Percentiles rank a stretch among this genome's conserved stretches.
These are phyloP conservation scores for Chelonoidis abingdonii DNA, from an alignment of 2,113 vertebrate species.

Conservation along the genomic window DNA sequence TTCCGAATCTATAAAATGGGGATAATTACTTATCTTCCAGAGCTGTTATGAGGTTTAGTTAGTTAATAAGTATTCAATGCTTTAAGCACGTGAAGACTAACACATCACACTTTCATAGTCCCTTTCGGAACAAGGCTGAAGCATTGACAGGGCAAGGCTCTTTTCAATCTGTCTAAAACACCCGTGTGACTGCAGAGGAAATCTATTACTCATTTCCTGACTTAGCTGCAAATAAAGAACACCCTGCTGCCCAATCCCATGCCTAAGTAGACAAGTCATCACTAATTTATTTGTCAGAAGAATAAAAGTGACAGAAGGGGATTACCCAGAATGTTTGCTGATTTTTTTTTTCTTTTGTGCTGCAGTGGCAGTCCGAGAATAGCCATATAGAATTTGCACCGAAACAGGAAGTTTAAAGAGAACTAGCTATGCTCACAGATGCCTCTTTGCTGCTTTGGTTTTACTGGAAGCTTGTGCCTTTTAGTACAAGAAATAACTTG, in stretches of 20 bases:
- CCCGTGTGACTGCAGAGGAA: constrained; percentile 45
- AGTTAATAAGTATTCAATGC: background rate
- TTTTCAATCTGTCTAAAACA: background rate
- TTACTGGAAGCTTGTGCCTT: constrained; percentile 3
- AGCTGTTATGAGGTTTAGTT: background rate
- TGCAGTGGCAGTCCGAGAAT: constrained; percentile 38
- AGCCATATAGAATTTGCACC: constrained; percentile 20
- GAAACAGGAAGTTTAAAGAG: constrained; percentile 40
- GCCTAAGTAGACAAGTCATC: constrained; percentile 55
- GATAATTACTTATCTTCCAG: background rate
- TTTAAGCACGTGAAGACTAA: background rate
- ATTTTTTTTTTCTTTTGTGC: background rate
- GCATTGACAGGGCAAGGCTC: background rate
- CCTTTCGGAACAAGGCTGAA: background rate
- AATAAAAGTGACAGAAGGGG: constrained; percentile 65
- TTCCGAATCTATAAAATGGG: background rate
- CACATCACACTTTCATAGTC: background rate
- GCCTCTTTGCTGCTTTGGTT: background rate
- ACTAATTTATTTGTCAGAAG: constrained; percentile 22
- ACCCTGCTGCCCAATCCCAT: constrained; percentile 10
- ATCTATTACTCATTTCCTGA: constrained; percentile 66
- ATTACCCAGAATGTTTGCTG: constrained; percentile 52
- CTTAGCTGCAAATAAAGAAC: constrained; percentile 64
- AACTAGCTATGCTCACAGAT: background rate
- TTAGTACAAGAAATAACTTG: constrained; percentile 7